Conservation (phyloP, 2,797 vertebrate genomes). For the Onychomys leucogaster region DNA sequence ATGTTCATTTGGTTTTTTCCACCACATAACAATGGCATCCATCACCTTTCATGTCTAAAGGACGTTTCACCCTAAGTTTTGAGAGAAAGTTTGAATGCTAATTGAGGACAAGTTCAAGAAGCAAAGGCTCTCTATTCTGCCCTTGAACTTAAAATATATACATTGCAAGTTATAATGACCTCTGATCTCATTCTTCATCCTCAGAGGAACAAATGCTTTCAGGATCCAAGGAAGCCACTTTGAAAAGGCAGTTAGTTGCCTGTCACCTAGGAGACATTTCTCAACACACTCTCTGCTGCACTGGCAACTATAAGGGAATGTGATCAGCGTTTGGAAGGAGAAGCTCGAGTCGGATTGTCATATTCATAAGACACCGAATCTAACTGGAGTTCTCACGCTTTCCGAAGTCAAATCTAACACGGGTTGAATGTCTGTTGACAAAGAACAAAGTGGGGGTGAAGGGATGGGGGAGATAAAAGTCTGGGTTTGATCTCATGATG, state of each 20-base stretch:
- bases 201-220: constrained; percentile 26
- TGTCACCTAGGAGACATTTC: neutral
- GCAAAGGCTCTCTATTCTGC: constrained; percentile 47
- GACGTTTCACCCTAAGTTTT: constrained; percentile 33
- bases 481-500: neutral
- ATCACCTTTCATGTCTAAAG: constrained; percentile 42
- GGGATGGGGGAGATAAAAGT: neutral
- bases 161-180: neutral
- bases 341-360: rapidly evolving
- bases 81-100: constrained; percentile 52
- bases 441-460: neutral
- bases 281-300: neutral
- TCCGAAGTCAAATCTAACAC: neutral
- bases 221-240: neutral
- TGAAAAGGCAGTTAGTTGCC: neutral
- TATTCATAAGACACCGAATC: neutral
- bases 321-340: neutral
- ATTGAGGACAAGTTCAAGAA: constrained; percentile 48
- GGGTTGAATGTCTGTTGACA: neutral
- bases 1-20: constrained; percentile 35
- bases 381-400: neutral
- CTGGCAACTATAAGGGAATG: neutral
- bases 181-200: constrained; percentile 28
- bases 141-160: constrained; percentile 8
- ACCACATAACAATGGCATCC: neutral